These are phyloP conservation scores for Caenorhabditis panamensis DNA, from an alignment of 2,888 invertebrate species.

Conservation along the genomic window DNA sequence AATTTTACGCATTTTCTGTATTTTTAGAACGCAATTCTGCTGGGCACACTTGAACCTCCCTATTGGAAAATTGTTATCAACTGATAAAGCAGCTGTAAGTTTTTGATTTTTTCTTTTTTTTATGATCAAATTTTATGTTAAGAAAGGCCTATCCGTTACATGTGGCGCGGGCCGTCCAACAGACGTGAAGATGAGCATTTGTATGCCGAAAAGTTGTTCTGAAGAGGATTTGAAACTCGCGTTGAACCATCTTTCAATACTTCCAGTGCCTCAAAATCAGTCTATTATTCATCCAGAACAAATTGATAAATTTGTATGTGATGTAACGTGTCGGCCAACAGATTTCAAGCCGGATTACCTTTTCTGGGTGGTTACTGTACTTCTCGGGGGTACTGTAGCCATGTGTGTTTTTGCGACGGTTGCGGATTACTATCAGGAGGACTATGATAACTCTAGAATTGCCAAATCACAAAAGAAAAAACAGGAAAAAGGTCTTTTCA, in stretches of 20 bases:
- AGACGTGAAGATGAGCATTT: conserved; percentile 53
- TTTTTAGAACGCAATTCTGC: conserved; percentile 50
- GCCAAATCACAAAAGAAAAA: neutral
- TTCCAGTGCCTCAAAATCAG: conserved; percentile 18
- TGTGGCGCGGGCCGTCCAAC: conserved; percentile 40
- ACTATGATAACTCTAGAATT: neutral
- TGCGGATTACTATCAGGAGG: conserved; percentile 33
- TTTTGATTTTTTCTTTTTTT: neutral
- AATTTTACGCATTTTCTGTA: too few species aligned
- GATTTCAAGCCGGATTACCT: conserved; percentile 26
- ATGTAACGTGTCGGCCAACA: conserved; percentile 36
- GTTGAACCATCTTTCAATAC: conserved; percentile 19
- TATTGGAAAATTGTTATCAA: conserved; percentile 24
- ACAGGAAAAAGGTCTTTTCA: conserved; percentile 1
- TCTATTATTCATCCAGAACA: neutral
- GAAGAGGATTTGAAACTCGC: conserved; percentile 37
- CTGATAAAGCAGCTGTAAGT: conserved; percentile 7
- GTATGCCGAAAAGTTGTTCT: conserved; percentile 51
- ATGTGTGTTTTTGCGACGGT: conserved; percentile 29
- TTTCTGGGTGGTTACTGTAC: conserved; percentile 37
- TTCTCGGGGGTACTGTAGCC: conserved; percentile 14
- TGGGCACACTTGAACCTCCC: conserved; percentile 59
- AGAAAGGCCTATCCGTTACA: conserved; percentile 31
- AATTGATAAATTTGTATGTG: conserved; percentile 15
- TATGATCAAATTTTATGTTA: too few species aligned